These are phyloP conservation scores for Mus pahari DNA, from an alignment of 2,113 vertebrate species.

Conservation along the genomic window DNA sequence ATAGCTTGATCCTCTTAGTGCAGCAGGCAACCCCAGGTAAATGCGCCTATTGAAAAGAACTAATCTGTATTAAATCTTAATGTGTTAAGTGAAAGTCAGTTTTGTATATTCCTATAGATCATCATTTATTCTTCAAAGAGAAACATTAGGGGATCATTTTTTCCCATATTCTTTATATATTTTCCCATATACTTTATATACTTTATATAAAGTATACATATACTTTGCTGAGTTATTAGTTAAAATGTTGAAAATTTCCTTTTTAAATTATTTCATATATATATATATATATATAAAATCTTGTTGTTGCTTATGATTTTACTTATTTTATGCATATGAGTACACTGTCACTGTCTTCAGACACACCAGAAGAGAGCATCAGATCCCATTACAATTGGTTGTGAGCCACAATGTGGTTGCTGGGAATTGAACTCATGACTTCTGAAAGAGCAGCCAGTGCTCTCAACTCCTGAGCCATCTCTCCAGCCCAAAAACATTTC, in stretches of 20 bases:
- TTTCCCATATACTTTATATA: neutral
- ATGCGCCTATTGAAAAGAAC: slow-evolving; percentile 56
- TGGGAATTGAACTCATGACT: no score
- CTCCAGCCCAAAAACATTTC: no score
- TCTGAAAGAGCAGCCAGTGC: no score
- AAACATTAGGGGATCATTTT: neutral
- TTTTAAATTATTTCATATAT: no score
- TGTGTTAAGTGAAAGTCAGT: neutral
- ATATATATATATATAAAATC: no score
- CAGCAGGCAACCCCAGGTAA: slow-evolving; percentile 75
- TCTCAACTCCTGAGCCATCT: no score
- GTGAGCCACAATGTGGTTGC: no score
- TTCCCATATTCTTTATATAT: neutral
- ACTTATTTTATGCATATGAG: no score
- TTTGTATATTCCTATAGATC: neutral
- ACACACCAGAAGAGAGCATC: no score
- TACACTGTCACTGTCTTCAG: no score
- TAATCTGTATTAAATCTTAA: neutral
- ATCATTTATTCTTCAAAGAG: neutral
- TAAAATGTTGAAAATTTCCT: neutral
- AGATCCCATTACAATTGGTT: no score
- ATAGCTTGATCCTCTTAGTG: slow-evolving; percentile 62
- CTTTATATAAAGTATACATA: neutral
- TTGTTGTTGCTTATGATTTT: no score
- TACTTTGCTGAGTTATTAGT: neutral